phyloP scores from a whole-genome alignment of 2,113 vertebrate genomes.

The Pelecanus crispus region DNA sequence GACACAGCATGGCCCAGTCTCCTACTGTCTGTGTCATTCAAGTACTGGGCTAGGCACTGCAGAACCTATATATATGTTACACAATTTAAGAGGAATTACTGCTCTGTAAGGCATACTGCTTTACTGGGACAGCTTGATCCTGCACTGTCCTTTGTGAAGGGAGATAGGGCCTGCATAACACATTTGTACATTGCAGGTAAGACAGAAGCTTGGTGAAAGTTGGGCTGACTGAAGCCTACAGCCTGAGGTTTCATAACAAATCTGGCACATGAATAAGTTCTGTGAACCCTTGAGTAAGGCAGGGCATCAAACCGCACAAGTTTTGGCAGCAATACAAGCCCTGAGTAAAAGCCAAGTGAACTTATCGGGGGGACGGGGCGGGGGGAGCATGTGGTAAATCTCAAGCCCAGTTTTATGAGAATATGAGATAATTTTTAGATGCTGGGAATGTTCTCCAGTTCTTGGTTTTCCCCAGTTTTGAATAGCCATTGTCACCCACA shows the following conservation, averaged over 20 bases:
- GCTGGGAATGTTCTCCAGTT: neutral
- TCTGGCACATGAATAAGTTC: neutral
- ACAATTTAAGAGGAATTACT: neutral
- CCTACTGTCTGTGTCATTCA: neutral
- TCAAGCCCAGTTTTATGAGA: neutral
- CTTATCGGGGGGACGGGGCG: accelerated
- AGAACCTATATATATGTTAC: neutral
- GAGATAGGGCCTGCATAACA: neutral
- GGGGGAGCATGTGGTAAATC: neutral
- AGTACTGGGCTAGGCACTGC: neutral
- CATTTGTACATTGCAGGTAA: neutral
- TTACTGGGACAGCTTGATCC: neutral
- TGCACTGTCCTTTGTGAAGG: neutral
- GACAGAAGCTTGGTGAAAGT: neutral
- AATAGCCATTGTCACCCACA: neutral
- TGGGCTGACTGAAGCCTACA: neutral
- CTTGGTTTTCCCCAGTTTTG: neutral
- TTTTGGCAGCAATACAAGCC: neutral
- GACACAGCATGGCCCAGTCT: neutral
- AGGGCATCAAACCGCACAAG: neutral
- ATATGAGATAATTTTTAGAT: neutral
- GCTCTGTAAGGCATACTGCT: neutral
- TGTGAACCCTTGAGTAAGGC: neutral
- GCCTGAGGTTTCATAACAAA: neutral
- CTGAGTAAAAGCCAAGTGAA: neutral